phyloP scores from a whole-genome alignment of 2,888 invertebrate species.

The Chrysopilus asiliformis region DNA sequence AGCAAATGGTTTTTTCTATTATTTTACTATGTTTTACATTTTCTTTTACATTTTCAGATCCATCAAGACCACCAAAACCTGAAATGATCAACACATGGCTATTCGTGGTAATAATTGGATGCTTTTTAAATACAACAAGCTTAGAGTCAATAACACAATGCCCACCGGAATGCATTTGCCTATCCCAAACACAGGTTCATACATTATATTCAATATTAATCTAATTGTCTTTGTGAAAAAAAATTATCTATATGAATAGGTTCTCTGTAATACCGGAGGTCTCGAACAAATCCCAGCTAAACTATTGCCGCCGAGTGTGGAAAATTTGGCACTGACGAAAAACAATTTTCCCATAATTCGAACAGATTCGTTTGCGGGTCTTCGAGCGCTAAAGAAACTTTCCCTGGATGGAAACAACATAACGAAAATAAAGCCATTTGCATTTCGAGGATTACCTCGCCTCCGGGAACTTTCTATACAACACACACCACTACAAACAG shows the following conservation, averaged over 20 bases:
- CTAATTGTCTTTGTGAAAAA: too few relatives aligned
- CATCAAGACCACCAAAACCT: conserved; percentile 27
- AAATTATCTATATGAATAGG: too few relatives aligned
- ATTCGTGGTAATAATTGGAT: conserved; percentile 36
- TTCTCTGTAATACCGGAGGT: conserved; percentile 76
- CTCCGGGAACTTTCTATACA: conserved; percentile 72
- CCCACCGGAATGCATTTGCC: conserved; percentile 71
- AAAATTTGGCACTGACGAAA: conserved; percentile 73
- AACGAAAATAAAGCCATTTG: conserved; percentile 66
- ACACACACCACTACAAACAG: conserved; percentile 66
- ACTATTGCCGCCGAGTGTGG: conserved; percentile 61
- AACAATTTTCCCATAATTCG: conserved; percentile 71
- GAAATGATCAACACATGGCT: conserved; percentile 37
- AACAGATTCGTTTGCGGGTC: conserved; percentile 70
- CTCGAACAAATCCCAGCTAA: conserved; percentile 65
- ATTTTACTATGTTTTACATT: too few relatives aligned
- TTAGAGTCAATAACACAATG: conserved; percentile 47
- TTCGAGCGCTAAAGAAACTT: conserved; percentile 66
- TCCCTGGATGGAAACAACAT: conserved; percentile 81
- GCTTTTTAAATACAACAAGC: conserved; percentile 35
- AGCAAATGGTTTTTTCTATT: too few relatives aligned
- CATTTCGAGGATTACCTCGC: conserved; percentile 68
- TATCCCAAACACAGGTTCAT: conserved; percentile 75
- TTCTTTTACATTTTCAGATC: too few relatives aligned
- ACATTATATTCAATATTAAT: too few relatives aligned